These are phyloP conservation scores for Uromys caudimaculatus DNA, from an alignment of 2,797 vertebrate genomes.

Conservation along the genomic window DNA sequence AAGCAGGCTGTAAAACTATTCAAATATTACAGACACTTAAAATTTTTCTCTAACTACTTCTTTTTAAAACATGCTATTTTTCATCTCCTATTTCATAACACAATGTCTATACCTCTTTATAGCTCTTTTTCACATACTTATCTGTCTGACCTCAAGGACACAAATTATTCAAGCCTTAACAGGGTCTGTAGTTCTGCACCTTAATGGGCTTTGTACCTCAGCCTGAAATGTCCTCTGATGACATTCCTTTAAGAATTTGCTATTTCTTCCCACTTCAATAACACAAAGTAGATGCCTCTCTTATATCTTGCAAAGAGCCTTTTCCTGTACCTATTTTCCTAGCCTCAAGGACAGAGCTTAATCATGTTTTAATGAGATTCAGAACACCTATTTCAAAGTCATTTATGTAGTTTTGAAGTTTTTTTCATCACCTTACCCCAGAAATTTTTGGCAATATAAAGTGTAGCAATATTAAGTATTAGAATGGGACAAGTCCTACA, in stretches of 20 bases:
- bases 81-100: neutral
- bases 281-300: neutral
- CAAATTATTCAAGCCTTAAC: conserved; percentile 58
- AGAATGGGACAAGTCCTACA: neutral
- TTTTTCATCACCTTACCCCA: neutral
- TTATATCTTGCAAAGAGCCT: neutral
- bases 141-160: conserved; percentile 53
- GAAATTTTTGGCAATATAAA: neutral
- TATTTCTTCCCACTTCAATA: conserved; percentile 15
- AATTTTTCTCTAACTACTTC: neutral
- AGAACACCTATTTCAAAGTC: conserved; percentile 3
- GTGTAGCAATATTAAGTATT: neutral
- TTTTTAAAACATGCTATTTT: conserved; percentile 44
- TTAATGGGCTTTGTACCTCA: conserved; percentile 21
- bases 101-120: neutral
- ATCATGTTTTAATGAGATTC: conserved; percentile 37
- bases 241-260: conserved; percentile 1
- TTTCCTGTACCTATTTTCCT: conserved; percentile 23
- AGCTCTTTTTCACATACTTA: conserved; percentile 29
- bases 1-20: neutral
- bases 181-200: conserved; percentile 38
- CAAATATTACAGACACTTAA: conserved; percentile 1
- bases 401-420: neutral
- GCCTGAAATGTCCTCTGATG: conserved; percentile 47
- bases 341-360: conserved; percentile 47